phyloP scores from a whole-genome alignment of 2,888 invertebrate species.

The Erebia aethiops region DNA sequence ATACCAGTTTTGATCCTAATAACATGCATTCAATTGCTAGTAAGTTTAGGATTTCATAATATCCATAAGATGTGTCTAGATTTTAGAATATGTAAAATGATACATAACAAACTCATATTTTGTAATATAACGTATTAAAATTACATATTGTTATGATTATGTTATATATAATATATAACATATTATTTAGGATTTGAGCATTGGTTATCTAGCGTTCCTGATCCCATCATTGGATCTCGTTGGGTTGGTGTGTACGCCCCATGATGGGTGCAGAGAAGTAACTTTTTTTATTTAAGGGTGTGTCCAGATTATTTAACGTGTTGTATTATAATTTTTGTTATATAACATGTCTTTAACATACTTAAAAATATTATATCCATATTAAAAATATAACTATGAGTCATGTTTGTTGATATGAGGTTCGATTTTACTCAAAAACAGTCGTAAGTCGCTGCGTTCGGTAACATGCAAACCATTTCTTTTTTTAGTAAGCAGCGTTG shows the following conservation, averaged over 20 bases:
- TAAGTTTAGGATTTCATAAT: not conserved
- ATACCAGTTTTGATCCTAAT: not conserved
- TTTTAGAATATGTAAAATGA: not conserved
- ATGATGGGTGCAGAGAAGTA: not conserved
- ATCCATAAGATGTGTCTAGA: not conserved
- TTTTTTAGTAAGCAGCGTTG: too few relatives aligned
- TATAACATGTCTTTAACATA: too few relatives aligned
- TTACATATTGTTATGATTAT: not conserved
- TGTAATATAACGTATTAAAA: not conserved
- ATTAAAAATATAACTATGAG: too few relatives aligned
- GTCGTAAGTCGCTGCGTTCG: too few relatives aligned
- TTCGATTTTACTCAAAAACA: too few relatives aligned
- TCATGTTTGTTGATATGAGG: too few relatives aligned
- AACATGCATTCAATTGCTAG: not conserved
- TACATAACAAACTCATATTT: not conserved
- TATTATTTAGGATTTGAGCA: not conserved
- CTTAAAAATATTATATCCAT: too few relatives aligned
- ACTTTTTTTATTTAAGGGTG: not conserved
- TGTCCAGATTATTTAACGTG: too few relatives aligned
- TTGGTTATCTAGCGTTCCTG: not conserved
- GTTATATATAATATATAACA: not conserved
- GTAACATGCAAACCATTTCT: too few relatives aligned
- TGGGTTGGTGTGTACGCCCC: not conserved
- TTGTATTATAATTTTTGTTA: too few relatives aligned
- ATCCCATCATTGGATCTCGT: not conserved